A percentile compares a stretch with the other conserved stretches of the same genome.
phyloP scores from a whole-genome alignment of 2,888 invertebrate species.

The Sceliomorpha sp. region DNA sequence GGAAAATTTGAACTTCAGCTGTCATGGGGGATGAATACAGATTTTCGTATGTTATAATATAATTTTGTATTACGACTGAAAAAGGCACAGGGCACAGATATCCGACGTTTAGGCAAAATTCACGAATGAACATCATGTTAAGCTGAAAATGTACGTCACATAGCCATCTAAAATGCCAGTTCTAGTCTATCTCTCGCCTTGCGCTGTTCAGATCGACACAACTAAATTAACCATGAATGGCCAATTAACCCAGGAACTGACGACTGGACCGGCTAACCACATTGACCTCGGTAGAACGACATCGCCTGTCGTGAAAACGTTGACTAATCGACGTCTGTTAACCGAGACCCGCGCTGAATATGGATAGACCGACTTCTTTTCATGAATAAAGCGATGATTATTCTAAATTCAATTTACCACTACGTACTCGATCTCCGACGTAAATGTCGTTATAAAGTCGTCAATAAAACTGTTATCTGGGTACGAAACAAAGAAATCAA shows the following conservation, averaged over 20 bases:
- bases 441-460: background rate
- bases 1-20: conserved; percentile 21
- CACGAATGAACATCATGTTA: no score
- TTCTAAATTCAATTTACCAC: conserved; percentile 14
- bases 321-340: conserved; percentile 46
- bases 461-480: background rate
- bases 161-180: no score
- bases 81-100: no score
- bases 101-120: no score
- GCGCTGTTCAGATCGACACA: conserved; percentile 67
- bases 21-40: conserved; percentile 4
- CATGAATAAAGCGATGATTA: conserved; percentile 24
- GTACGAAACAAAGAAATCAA: background rate
- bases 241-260: conserved; percentile 75
- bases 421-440: conserved; percentile 1
- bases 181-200: conserved; percentile 67
- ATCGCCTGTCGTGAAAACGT: conserved; percentile 28
- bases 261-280: conserved; percentile 44
- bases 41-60: background rate
- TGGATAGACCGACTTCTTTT: conserved; percentile 29
- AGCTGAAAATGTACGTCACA: no score
- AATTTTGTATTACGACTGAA: no score
- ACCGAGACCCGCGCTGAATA: conserved; percentile 34
- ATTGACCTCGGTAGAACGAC: conserved; percentile 37
- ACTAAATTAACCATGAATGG: conserved; percentile 79